phyloP scores from a whole-genome alignment of 2,888 invertebrate species.

The Nomada fabriciana region DNA sequence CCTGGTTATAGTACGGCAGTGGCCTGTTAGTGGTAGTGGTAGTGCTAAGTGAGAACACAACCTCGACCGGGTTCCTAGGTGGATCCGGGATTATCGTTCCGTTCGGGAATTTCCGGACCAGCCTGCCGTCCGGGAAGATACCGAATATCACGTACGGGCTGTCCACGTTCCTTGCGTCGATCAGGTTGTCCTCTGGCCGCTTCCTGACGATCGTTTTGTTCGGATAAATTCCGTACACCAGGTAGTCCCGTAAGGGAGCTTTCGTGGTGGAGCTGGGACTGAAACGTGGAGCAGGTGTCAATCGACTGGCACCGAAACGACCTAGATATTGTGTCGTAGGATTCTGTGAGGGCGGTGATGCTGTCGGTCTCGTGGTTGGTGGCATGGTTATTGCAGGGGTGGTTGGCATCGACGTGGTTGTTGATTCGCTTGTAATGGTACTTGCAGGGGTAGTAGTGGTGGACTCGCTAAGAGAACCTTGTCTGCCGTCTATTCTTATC shows the following conservation, averaged over 20 bases:
- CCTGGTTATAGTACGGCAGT: conserved; percentile 77
- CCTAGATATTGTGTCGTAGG: conserved; percentile 80
- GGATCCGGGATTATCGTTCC: conserved; percentile 91
- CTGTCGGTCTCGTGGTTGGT: conserved; percentile 76
- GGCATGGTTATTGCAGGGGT: conserved; percentile 47
- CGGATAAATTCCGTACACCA: conserved; percentile 91
- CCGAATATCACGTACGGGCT: conserved; percentile 91
- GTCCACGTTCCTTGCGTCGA: conserved; percentile 89
- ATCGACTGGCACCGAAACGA: conserved; percentile 76
- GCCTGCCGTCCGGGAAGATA: conserved; percentile 91
- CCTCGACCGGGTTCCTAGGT: conserved; percentile 82
- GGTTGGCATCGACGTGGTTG: conserved; percentile 36
- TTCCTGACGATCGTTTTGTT: conserved; percentile 92
- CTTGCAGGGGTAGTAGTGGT: conserved; percentile 6
- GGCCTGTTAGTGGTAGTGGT: conserved; percentile 82
- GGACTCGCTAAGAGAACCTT: conserved; percentile 16
- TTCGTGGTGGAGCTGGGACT: conserved; percentile 78
- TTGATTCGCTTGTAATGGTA: conserved; percentile 35
- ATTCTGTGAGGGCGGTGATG: conserved; percentile 73
- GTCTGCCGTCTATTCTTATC: background rate
- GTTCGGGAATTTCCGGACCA: conserved; percentile 92
- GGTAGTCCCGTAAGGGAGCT: conserved; percentile 88
- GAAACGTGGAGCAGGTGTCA: conserved; percentile 79
- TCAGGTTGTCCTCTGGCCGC: conserved; percentile 88
- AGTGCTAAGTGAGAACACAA: conserved; percentile 83